Base-by-base conservation (phyloP, 1,140 invertebrate species). In the Steinernema feltiae region DNA sequence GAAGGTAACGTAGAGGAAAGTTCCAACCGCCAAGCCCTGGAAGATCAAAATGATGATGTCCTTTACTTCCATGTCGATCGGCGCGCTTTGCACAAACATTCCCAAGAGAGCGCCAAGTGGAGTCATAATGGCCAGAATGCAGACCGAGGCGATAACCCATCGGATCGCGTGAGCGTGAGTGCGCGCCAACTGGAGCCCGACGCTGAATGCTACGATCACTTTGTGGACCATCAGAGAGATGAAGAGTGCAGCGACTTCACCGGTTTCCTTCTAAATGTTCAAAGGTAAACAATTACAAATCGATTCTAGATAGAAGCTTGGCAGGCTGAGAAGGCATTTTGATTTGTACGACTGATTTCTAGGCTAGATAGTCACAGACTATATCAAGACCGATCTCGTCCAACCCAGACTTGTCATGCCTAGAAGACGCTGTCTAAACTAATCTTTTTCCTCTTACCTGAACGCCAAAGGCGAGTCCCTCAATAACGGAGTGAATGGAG, bases 401-500 rank as follows among this genome's bases (percentile, higher is more conserved):
- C n/a, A n/a, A n/a, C n/a, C n/a, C n/a, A n/a, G n/a, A n/a, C n/a
- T n/a, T n/a, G n/a, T n/a, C n/a, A n/a, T n/a, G n/a, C n/a, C n/a
- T n/a, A n/a, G n/a, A n/a, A n/a, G n/a, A n/a, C n/a, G n/a, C n/a
- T n/a, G n/a, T n/a, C n/a, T n/a, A n/a, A n/a, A n/a, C n/a, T n/a
- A n/a, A n/a, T n/a, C n/a, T n/a, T n/a, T n/a, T n/a, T n/a, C n/a
- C n/a, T n/a, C 73, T 27, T 48, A 88, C 87, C 82, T 93, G 92
- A 1, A 93, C 86, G 0, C 92, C 92, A 7, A 93, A 91, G 0
- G 92, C 92, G 70, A 93, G 87, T 0, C 94, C 94, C 89, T 97
- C 94, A 83, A 97, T 94, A 0, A 95, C 88, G 79, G 94, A 93
- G 84, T 97, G 94, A 72, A 95, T 91, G 1, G 93, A 94, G 15